Evolutionary conservation across 1,140 invertebrate species (phyloP).

Genomic region (Geopemphigus sp.): DNA sequence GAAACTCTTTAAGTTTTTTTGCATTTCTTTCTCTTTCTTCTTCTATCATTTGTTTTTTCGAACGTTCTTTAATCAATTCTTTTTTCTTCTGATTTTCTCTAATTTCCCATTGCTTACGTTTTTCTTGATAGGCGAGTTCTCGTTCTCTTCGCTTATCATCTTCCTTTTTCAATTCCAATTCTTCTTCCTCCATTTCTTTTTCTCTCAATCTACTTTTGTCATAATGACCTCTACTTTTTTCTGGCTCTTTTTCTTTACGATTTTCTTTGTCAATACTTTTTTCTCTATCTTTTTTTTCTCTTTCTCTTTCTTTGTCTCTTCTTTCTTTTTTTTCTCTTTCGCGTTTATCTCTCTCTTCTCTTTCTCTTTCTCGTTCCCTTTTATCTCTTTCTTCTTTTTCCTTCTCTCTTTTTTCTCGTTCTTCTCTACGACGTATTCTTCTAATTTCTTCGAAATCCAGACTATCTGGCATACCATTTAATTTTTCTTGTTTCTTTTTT

Average conservation of each 20-base stretch:
- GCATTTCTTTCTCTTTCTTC: conserved; percentile 86
- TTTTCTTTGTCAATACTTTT: conserved; percentile 53
- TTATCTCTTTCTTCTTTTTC: conserved; percentile 59
- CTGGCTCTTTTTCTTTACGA: conserved; percentile 52
- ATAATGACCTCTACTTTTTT: conserved; percentile 49
- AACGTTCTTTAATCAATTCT: conserved; percentile 87
- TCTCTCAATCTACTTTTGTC: conserved; percentile 61
- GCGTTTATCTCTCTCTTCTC: conserved; percentile 54
- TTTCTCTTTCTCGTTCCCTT: conserved; percentile 57
- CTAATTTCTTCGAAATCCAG: conserved; percentile 38
- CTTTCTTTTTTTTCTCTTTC: conserved; percentile 54
- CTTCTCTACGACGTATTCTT: conserved; percentile 47
- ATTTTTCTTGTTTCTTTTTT: conserved; percentile 53
- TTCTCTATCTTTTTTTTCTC: conserved; percentile 54
- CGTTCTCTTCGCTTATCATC: conserved; percentile 90
- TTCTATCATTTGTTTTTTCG: conserved; percentile 78
- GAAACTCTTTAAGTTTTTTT: conserved; percentile 90
- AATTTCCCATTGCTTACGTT: conserved; percentile 83
- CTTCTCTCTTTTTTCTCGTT: conserved; percentile 54
- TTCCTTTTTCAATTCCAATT: conserved; percentile 81
- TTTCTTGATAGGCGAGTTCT: conserved; percentile 85
- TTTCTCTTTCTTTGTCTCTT: conserved; percentile 54
- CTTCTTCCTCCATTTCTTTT: conserved; percentile 87
- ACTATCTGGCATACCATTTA: conserved; percentile 36
- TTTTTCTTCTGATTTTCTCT: conserved; percentile 89